A percentile compares a stretch with the other conserved stretches of the same genome.
Evolutionary conservation across 2,888 invertebrate genomes (phyloP).

Genomic region (Dynastes tityus): DNA sequence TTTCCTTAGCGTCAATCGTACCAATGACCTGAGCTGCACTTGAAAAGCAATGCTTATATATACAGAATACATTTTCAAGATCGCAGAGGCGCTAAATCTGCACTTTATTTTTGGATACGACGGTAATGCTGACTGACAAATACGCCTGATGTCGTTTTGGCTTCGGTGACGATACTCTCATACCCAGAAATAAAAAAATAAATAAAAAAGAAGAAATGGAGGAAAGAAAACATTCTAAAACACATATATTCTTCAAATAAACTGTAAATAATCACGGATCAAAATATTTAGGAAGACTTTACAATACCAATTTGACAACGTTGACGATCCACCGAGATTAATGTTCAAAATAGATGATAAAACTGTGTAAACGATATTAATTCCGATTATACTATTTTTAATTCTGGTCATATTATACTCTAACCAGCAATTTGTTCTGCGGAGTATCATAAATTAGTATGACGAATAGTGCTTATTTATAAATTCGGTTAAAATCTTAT

Average conservation of each 20-base stretch:
- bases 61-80: background rate
- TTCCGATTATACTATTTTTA: slow-evolving; percentile 3
- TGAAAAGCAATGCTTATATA: background rate
- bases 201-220: background rate
- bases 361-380: too few species aligned
- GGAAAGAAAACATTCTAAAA: background rate
- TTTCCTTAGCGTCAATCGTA: background rate
- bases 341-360: too few species aligned
- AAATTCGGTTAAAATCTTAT: slow-evolving; percentile 36
- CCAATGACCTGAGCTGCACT: slow-evolving; percentile 7
- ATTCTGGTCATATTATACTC: background rate
- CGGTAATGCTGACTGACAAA: slow-evolving; percentile 11
- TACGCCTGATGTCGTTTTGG: background rate
- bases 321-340: too few species aligned
- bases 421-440: slow-evolving; percentile 30
- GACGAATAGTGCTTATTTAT: slow-evolving; percentile 36
- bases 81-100: background rate
- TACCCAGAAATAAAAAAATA: background rate
- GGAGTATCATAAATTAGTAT: slow-evolving; percentile 33
- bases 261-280: too few species aligned
- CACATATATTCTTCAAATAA: too few species aligned
- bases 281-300: too few species aligned
- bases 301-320: too few species aligned
- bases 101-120: background rate
- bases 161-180: background rate